Evolutionary conservation across 1,140 invertebrate genomes (phyloP).

Genomic region (Drosophila tropicalis): DNA sequence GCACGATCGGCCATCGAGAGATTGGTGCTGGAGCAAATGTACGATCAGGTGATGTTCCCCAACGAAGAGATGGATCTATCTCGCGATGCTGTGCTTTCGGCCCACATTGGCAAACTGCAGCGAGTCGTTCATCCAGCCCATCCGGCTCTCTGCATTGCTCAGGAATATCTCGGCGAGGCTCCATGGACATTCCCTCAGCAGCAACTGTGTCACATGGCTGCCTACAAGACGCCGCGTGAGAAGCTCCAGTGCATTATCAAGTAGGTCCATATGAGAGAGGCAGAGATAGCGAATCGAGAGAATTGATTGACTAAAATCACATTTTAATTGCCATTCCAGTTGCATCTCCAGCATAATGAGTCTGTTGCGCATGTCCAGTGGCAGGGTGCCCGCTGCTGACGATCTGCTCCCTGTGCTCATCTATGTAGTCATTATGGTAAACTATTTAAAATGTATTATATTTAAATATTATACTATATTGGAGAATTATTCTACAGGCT

Average conservation of each 20-base stretch:
- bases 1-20: slow-evolving; percentile 90
- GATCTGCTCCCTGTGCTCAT: slow-evolving; percentile 98
- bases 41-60: slow-evolving; percentile 96
- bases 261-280: slow-evolving; percentile 40
- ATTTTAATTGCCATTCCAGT: slow-evolving; percentile 85
- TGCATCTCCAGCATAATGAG: slow-evolving; percentile 97
- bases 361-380: slow-evolving; percentile 91
- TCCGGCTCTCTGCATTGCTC: slow-evolving; percentile 92
- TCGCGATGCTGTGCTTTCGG: slow-evolving; percentile 94
- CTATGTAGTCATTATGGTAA: slow-evolving; percentile 97
- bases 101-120: slow-evolving; percentile 94
- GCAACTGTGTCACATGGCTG: slow-evolving; percentile 95
- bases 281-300: not conserved
- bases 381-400: slow-evolving; percentile 95
- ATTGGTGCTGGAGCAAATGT: slow-evolving; percentile 93
- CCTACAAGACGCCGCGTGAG: slow-evolving; percentile 96
- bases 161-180: slow-evolving; percentile 93
- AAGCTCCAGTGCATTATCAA: slow-evolving; percentile 91
- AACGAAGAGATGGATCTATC: slow-evolving; percentile 98
- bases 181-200: slow-evolving; percentile 99
- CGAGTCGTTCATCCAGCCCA: slow-evolving; percentile 92
- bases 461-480: no score
- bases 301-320: not conserved
- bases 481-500: slow-evolving; percentile 85
- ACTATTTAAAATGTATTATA: not conserved